Base-by-base conservation (phyloP, 2,888 invertebrate genomes). In the Athalia rosae region DNA sequence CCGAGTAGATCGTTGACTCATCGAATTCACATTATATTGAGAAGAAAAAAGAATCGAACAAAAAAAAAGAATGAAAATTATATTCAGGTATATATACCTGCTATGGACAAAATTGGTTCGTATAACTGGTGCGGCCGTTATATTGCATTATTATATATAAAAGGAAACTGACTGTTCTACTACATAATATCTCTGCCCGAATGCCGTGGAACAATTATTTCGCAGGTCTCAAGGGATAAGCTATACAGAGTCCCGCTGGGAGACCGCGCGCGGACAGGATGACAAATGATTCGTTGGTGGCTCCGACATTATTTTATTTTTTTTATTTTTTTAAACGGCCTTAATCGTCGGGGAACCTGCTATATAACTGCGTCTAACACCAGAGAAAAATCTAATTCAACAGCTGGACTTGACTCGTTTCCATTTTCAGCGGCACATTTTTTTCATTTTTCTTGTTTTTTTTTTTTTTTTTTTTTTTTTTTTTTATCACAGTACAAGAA, bases 201-300 rank as follows among this genome's bases (percentile, higher is more conserved):
- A 28, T 28, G 62, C 66, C 77, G 66, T 76, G 84, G 85, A 85
- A 87, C 87, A 85, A 86, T 88, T 87, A 87, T 86, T 87, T 86
- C 84, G 85, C 86, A 82, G 85, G 83, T 82, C 83, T 80, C 78
- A 63, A 64, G 77, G 76, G 73, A 76, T 79, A 74, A 79, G 79
- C 80, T 80, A 79, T 79, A 78, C 76, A 77, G 79, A 80, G 50
- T 50, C 66, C 69, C 53, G 74, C 74, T 61, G 74, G 62, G 74
- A 59, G 48, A 50, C 28, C 28, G 43, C 48, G 74, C 61, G 83
- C 83, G 84, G 82, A 85, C 87, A 85, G 84, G 85, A 88, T 88
- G 88, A 89, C 89, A 89, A 89, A 89, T 89, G 89, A 85, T 86
- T 83, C 84, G 85, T 86, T 87, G 89, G 78, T 78, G 64, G 88